phyloP scores from a whole-genome alignment of 2,113 vertebrate genomes.

The Alethe castanea region DNA sequence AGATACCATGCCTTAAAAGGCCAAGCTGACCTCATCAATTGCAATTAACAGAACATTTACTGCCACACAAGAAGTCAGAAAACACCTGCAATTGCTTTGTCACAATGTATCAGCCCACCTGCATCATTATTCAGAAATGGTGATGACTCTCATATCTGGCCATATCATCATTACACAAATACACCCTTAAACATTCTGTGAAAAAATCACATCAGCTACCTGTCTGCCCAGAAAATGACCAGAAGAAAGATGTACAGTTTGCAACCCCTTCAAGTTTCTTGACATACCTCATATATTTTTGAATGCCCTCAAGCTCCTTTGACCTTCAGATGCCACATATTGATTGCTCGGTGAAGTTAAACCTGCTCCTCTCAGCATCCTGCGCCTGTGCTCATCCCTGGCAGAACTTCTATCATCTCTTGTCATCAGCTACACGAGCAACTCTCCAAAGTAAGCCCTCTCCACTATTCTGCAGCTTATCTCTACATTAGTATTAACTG shows the following conservation, averaged over 20 bases:
- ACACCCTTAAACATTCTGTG: not conserved
- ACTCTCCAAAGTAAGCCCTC: not conserved
- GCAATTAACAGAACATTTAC: not conserved
- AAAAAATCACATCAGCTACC: not conserved
- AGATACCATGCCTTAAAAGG: not conserved
- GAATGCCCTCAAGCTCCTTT: not conserved
- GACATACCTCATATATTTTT: constrained; percentile 14
- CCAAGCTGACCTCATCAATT: not conserved
- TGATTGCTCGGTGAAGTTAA: constrained; percentile 11
- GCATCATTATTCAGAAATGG: not conserved
- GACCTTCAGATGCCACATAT: not conserved
- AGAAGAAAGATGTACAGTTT: not conserved
- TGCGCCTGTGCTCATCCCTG: not conserved
- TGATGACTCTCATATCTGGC: not conserved
- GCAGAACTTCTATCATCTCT: constrained; percentile 41
- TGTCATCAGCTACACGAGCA: not conserved
- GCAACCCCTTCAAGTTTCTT: not conserved
- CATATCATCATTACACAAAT: not conserved
- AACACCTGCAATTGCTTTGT: not conserved
- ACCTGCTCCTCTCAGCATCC: constrained; percentile 9
- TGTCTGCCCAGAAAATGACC: not conserved
- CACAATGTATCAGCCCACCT: not conserved
- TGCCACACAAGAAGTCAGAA: not conserved
- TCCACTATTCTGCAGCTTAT: constrained; percentile 12
- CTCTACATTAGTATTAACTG: constrained; percentile 34